phyloP scores from a whole-genome alignment of 2,888 invertebrate species.

The Drosophila hawaiiensis region DNA sequence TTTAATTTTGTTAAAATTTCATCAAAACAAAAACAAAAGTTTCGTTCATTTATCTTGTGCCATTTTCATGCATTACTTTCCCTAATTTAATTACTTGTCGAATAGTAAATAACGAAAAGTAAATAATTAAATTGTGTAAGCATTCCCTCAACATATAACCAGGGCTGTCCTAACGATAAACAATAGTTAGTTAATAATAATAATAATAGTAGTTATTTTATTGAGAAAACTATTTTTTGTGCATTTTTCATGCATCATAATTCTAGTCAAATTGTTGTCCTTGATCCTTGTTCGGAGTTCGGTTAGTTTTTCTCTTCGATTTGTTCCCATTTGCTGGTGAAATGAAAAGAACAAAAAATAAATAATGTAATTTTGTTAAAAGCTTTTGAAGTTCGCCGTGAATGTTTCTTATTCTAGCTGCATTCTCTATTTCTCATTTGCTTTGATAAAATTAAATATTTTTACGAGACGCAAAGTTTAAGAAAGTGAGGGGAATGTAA shows the following conservation, averaged over 20 bases:
- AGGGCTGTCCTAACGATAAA: neutral
- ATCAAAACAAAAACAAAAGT: neutral
- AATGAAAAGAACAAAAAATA: conserved; percentile 43
- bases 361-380: conserved; percentile 76
- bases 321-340: neutral
- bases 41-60: neutral
- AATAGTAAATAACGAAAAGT: neutral
- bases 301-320: conserved; percentile 11
- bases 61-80: neutral
- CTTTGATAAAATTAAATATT: conserved; percentile 73
- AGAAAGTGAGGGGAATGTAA: conserved; percentile 29
- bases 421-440: conserved; percentile 31
- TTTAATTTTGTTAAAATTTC: conserved; percentile 62
- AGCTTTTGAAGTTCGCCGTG: conserved; percentile 66
- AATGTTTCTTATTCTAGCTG: conserved; percentile 27
- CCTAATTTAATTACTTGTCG: neutral
- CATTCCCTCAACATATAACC: neutral
- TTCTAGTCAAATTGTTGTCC: neutral
- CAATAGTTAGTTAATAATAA: neutral
- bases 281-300: conserved; percentile 8
- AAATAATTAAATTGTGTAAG: neutral
- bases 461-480: conserved; percentile 46
- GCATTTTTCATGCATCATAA: neutral
- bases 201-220: neutral
- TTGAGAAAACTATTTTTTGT: neutral